Conservation (phyloP, 2,888 invertebrate species). For the Pseudococcus viburni region DNA sequence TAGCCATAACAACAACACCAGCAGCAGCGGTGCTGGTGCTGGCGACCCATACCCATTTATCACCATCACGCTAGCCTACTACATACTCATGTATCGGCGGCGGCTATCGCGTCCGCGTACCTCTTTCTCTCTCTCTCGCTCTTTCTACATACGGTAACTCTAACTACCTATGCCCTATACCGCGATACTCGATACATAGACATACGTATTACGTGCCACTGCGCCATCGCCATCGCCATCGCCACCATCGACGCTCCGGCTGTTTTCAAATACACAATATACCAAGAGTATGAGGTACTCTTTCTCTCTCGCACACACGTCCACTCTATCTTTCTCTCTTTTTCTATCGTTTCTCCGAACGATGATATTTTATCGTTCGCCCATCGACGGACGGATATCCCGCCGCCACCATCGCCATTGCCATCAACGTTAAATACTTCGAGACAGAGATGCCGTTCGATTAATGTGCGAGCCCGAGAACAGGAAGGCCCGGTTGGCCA, state of each 20-base stretch:
- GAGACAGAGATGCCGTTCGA: not conserved
- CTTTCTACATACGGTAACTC: not conserved
- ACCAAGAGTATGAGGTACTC: too few relatives aligned
- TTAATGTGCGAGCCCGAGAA: not conserved
- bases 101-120: not conserved
- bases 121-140: not conserved
- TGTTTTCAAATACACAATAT: too few relatives aligned
- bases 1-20: not conserved
- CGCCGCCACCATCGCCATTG: not conserved
- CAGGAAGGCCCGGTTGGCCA: not conserved
- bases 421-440: not conserved
- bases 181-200: not conserved
- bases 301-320: not conserved
- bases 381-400: conserved; percentile 14
- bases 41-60: conserved; percentile 25
- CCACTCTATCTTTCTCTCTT: not conserved
- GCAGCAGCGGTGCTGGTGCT: not conserved
- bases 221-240: not conserved
- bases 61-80: conserved; percentile 7
- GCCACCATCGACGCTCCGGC: not conserved
- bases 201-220: not conserved
- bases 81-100: not conserved
- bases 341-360: not conserved
- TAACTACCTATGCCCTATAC: not conserved
- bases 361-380: not conserved